A percentile compares a stretch with the other conserved stretches of the same genome.
Conservation (phyloP, 2,888 invertebrate species). For the Tromatobia lineatoria region DNA sequence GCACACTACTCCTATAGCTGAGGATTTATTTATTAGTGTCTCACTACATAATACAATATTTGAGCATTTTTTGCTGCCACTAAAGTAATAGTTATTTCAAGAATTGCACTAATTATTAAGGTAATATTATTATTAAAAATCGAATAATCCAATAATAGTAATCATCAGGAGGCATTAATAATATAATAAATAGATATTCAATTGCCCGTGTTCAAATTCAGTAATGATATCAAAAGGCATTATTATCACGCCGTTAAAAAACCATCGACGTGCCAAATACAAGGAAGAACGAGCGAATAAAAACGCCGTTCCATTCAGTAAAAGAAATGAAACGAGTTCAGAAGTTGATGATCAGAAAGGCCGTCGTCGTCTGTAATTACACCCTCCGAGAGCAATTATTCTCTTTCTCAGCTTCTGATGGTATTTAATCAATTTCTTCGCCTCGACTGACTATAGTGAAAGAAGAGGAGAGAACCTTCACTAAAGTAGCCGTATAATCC, state of each 20-base stretch:
- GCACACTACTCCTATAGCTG: no score
- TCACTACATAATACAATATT: no score
- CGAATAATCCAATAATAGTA: no score
- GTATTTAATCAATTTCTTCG: slow-evolving; percentile 49
- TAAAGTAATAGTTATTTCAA: no score
- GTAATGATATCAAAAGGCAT: neutral
- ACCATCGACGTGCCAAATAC: neutral
- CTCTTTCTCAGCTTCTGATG: slow-evolving; percentile 16
- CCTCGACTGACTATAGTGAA: slow-evolving; percentile 1
- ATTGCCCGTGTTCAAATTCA: neutral
- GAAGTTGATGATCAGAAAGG: slow-evolving; percentile 18
- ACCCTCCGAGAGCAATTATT: slow-evolving; percentile 31
- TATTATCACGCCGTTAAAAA: neutral
- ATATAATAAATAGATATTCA: neutral
- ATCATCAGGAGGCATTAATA: no score
- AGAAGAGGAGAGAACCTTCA: slow-evolving; percentile 30
- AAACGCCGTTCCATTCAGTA: neutral
- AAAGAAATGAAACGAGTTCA: neutral
- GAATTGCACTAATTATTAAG: no score
- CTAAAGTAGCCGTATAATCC: slow-evolving; percentile 39
- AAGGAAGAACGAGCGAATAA: neutral
- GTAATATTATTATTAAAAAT: no score
- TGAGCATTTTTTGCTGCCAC: no score
- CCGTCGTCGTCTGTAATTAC: slow-evolving; percentile 23
- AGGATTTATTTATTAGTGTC: no score